phyloP scores from a whole-genome alignment of 2,888 invertebrate genomes.

The Polyommatus iphigenia region DNA sequence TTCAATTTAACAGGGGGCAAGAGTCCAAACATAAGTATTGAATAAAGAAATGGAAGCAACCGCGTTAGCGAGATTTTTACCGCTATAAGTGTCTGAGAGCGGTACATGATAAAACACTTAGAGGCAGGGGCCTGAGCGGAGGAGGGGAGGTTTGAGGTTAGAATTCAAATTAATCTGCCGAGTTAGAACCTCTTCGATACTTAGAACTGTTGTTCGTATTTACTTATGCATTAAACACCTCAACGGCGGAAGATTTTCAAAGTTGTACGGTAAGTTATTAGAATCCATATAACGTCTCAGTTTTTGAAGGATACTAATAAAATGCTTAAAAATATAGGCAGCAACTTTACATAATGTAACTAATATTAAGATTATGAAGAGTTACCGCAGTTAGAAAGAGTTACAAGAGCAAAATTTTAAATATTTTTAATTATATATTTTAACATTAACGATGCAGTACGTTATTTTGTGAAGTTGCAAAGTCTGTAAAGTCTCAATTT shows the following conservation, averaged over 20 bases:
- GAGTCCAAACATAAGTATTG: slow-evolving; percentile 16
- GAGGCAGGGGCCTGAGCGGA: slow-evolving; percentile 38
- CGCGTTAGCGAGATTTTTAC: slow-evolving; percentile 35
- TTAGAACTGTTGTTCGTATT: slow-evolving; percentile 34
- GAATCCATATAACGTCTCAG: too few species aligned
- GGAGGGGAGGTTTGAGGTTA: slow-evolving; percentile 47
- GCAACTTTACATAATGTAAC: too few species aligned
- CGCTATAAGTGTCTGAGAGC: slow-evolving; percentile 38
- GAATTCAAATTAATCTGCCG: slow-evolving; percentile 44
- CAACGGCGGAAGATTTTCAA: neutral
- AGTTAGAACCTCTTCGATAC: slow-evolving; percentile 35
- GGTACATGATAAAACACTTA: slow-evolving; percentile 53
- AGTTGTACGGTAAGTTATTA: neutral
- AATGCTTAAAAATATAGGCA: too few species aligned
- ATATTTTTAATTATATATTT: too few species aligned
- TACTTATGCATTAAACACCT: slow-evolving; percentile 19
- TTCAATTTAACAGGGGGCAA: neutral
- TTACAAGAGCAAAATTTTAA: too few species aligned
- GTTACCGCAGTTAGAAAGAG: too few species aligned
- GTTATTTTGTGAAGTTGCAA: too few species aligned
- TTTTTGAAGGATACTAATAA: too few species aligned
- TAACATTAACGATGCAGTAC: too few species aligned
- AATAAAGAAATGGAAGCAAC: slow-evolving; percentile 26
- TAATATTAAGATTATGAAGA: too few species aligned
- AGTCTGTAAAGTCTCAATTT: too few species aligned